phyloP scores from a whole-genome alignment of 2,113 vertebrate species.

The Poicephalus gulielmi region DNA sequence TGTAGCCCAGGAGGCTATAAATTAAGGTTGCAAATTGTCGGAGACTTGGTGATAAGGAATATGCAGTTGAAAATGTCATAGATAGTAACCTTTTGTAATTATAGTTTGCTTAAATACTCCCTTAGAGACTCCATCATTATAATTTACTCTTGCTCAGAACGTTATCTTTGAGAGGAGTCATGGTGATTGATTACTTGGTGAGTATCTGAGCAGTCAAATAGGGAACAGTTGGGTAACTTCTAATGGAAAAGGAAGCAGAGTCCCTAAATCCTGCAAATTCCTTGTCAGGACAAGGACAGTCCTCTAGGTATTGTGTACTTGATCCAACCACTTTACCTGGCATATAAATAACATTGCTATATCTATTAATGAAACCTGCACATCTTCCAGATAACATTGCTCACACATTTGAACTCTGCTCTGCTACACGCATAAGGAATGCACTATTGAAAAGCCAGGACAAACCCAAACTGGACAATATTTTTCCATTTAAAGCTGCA shows the following conservation, averaged over 20 bases:
- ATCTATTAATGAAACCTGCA: background rate
- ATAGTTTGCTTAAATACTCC: slow-evolving; percentile 25
- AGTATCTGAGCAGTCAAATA: background rate
- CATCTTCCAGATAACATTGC: background rate
- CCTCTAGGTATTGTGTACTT: background rate
- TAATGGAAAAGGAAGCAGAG: background rate
- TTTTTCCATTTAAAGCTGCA: background rate
- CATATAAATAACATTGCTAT: background rate
- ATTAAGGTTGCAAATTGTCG: background rate
- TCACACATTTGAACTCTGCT: background rate
- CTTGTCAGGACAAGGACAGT: background rate
- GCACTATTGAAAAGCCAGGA: background rate
- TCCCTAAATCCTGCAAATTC: background rate
- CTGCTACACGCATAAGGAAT: background rate
- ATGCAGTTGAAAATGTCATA: background rate
- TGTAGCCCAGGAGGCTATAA: background rate
- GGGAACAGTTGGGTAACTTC: background rate
- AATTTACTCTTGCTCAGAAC: slow-evolving; percentile 7
- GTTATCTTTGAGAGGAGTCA: background rate
- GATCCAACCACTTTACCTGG: background rate
- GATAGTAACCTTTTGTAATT: slow-evolving; percentile 20
- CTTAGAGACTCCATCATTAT: background rate
- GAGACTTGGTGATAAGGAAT: background rate
- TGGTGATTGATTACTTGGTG: slow-evolving; percentile 2
- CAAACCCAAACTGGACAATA: background rate